Evolutionary conservation across 2,797 vertebrate species (phyloP).

Genomic region (Pseudochirops cupreus): DNA sequence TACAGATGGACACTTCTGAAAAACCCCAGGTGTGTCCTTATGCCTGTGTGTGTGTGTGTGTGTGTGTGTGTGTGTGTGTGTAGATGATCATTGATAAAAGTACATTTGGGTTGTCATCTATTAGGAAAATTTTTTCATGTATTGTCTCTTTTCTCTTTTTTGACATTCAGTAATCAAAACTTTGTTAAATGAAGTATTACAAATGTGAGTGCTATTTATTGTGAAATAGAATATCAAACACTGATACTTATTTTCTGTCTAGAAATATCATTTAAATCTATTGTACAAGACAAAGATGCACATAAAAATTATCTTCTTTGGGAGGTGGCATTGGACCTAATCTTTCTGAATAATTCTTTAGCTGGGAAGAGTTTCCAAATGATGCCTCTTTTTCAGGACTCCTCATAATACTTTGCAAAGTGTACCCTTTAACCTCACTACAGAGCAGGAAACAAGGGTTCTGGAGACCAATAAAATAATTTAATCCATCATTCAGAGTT

Average conservation of each 20-base stretch:
- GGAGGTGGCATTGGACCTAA: neutral
- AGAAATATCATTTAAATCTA: constrained; percentile 67
- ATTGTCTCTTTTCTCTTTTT: constrained; percentile 81
- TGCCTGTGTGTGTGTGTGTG: neutral
- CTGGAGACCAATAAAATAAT: too few relatives aligned
- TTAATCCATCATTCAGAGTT: too few relatives aligned
- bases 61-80: neutral
- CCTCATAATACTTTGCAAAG: too few relatives aligned
- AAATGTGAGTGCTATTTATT: constrained; percentile 84
- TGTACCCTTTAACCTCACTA: too few relatives aligned
- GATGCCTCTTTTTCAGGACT: neutral
- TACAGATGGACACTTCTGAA: neutral
- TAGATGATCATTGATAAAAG: neutral
- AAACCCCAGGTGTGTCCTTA: neutral
- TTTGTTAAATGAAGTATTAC: constrained; percentile 86
- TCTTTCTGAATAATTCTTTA: neutral
- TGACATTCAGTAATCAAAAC: constrained; percentile 82
- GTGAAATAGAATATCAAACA: constrained; percentile 84
- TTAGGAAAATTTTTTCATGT: constrained; percentile 81
- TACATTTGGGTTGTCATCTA: constrained; percentile 66
- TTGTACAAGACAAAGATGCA: constrained; percentile 6
- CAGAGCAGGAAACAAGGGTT: too few relatives aligned
- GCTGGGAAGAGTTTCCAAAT: constrained; percentile 2
- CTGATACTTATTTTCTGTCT: constrained; percentile 71
- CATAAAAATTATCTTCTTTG: constrained; percentile 23